Conservation (phyloP, 1,140 invertebrate genomes). For the Tetragnatha versicolor region DNA sequence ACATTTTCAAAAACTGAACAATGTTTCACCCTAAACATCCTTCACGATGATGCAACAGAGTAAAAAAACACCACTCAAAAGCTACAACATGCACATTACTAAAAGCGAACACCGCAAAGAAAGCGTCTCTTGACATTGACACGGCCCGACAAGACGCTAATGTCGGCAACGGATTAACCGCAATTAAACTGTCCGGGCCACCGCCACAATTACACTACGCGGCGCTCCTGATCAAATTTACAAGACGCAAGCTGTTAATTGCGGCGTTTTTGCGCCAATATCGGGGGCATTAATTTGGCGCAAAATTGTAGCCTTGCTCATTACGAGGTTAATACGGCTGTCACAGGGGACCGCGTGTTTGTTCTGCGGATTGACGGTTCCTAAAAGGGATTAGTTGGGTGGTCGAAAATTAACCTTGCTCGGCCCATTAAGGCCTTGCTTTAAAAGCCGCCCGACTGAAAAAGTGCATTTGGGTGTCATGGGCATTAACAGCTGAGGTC, state of each 20-base stretch:
- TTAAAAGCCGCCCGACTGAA: too few species aligned
- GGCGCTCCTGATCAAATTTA: conserved; percentile 47
- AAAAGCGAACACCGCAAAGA: neutral
- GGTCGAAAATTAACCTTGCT: conserved; percentile 21
- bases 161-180: conserved; percentile 49
- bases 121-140: conserved; percentile 33
- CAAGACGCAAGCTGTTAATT: conserved; percentile 36
- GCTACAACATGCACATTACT: too few species aligned
- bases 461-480: too few species aligned
- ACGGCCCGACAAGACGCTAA: conserved; percentile 42
- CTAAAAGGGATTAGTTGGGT: conserved; percentile 43
- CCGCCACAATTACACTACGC: conserved; percentile 50
- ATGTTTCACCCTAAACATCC: too few species aligned
- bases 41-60: neutral
- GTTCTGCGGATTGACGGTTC: conserved; percentile 35
- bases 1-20: too few species aligned
- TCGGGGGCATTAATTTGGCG: conserved; percentile 39
- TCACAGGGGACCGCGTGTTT: conserved; percentile 33
- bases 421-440: neutral
- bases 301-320: conserved; percentile 54
- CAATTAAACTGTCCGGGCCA: conserved; percentile 54
- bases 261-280: conserved; percentile 30
- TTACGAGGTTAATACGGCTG: conserved; percentile 50
- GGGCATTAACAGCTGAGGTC: too few species aligned
- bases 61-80: neutral